Evolutionary conservation across 2,113 vertebrate genomes (phyloP).

Genomic region (Psephotus haematonotus): DNA sequence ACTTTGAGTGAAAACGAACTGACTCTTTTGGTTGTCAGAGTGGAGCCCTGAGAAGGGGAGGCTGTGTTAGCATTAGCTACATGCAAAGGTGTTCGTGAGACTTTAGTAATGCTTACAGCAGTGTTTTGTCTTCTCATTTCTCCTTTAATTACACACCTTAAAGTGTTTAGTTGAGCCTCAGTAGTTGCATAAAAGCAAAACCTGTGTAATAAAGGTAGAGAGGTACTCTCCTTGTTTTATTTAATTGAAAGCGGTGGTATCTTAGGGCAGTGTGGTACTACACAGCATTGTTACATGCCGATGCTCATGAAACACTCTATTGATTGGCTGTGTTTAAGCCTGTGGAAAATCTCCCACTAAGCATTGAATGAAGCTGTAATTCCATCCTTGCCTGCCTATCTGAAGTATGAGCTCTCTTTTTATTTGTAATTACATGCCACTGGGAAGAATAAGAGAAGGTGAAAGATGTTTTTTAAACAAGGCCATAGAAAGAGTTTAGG

Average conservation of each 20-base stretch:
- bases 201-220: neutral
- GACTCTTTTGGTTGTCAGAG: neutral
- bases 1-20: neutral
- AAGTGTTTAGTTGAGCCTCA: neutral
- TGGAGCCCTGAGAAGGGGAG: neutral
- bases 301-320: neutral
- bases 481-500: neutral
- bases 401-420: neutral
- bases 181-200: neutral
- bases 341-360: neutral
- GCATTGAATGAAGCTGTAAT: neutral
- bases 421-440: neutral
- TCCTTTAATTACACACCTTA: neutral
- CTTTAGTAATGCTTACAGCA: neutral
- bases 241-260: neutral
- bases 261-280: neutral
- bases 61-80: neutral
- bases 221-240: neutral
- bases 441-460: neutral
- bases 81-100: neutral
- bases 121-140: neutral
- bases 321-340: neutral
- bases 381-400: neutral
- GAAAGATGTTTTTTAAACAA: neutral
- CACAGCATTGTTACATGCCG: fast-evolving